phyloP scores from a whole-genome alignment of 2,888 invertebrate species.

The Drosophila flavopinicola region DNA sequence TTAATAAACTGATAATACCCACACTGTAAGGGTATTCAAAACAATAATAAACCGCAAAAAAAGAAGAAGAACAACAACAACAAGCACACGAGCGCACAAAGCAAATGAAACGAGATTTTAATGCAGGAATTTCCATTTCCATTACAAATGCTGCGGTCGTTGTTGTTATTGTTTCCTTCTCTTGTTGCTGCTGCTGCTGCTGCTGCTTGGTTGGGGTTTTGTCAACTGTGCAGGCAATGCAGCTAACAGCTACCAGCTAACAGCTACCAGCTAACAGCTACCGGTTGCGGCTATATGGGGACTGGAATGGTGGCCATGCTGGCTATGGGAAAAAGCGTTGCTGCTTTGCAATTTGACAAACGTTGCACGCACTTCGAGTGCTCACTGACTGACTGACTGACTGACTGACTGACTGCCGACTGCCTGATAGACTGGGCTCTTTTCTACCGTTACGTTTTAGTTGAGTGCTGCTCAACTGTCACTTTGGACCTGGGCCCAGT shows the following conservation, averaged over 20 bases:
- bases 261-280: slow-evolving; percentile 4
- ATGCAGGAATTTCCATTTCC: slow-evolving; percentile 74
- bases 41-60: slow-evolving; percentile 59
- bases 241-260: slow-evolving; percentile 50
- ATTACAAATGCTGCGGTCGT: slow-evolving; percentile 67
- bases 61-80: slow-evolving; percentile 21
- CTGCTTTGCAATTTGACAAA: slow-evolving; percentile 71
- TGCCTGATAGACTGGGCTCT: slow-evolving; percentile 40
- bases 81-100: slow-evolving; percentile 23
- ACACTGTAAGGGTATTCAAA: slow-evolving; percentile 18
- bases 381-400: slow-evolving; percentile 36
- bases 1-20: not conserved
- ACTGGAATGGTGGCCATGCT: slow-evolving; percentile 25
- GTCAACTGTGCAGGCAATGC: slow-evolving; percentile 59
- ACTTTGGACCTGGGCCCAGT: slow-evolving; percentile 38
- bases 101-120: slow-evolving; percentile 71
- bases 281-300: slow-evolving; percentile 27
- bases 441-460: slow-evolving; percentile 63
- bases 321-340: slow-evolving; percentile 37
- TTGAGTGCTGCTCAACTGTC: slow-evolving; percentile 62
- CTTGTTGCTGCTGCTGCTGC: slow-evolving; percentile 22
- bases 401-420: slow-evolving; percentile 30
- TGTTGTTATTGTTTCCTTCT: slow-evolving; percentile 20
- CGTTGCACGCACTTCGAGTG: slow-evolving; percentile 66
- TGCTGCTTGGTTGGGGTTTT: slow-evolving; percentile 58